A percentile compares a stretch with the other conserved stretches of the same genome.
These are phyloP conservation scores for Bufo gargarizans DNA, from an alignment of 2,113 vertebrate genomes.

Conservation along the genomic window DNA sequence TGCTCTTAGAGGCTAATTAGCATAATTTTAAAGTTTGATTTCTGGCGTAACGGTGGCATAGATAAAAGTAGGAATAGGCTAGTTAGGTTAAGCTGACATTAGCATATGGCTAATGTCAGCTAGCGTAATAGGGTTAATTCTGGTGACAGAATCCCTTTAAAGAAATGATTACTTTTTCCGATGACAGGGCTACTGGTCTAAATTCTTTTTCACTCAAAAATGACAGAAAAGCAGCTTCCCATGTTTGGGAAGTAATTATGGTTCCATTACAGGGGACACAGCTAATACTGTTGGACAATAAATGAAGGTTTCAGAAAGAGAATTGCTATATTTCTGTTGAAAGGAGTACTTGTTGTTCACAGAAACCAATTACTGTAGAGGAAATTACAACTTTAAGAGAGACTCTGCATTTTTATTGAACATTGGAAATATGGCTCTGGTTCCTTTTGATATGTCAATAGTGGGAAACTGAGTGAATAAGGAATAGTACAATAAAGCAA, in stretches of 20 bases:
- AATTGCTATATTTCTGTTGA: slow-evolving; percentile 42
- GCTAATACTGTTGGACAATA: slow-evolving; percentile 38
- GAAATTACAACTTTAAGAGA: slow-evolving; percentile 52
- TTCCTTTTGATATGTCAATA: slow-evolving; percentile 33
- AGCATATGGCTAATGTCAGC: too few relatives aligned
- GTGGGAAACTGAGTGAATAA: slow-evolving; percentile 1
- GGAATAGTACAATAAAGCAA: background rate
- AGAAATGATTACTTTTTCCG: slow-evolving; percentile 2
- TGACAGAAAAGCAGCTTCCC: slow-evolving; percentile 9
- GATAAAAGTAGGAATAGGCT: too few relatives aligned
- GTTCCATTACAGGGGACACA: slow-evolving; percentile 45
- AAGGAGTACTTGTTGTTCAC: slow-evolving; percentile 44
- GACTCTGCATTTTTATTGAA: slow-evolving; percentile 37
- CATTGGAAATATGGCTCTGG: slow-evolving; percentile 28
- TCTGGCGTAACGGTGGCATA: too few relatives aligned
- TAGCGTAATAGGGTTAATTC: background rate
- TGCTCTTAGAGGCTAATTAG: too few relatives aligned
- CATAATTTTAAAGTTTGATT: too few relatives aligned
- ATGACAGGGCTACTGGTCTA: background rate
- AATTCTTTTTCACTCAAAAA: slow-evolving; percentile 9
- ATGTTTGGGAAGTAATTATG: slow-evolving; percentile 48
- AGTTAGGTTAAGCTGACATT: too few relatives aligned
- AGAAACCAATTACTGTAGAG: slow-evolving; percentile 49
- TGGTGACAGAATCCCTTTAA: background rate
- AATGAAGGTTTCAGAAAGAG: slow-evolving; percentile 36